Evolutionary conservation across 1,140 invertebrate genomes (phyloP).

Genomic region (Lordiphosa stackelbergi): DNA sequence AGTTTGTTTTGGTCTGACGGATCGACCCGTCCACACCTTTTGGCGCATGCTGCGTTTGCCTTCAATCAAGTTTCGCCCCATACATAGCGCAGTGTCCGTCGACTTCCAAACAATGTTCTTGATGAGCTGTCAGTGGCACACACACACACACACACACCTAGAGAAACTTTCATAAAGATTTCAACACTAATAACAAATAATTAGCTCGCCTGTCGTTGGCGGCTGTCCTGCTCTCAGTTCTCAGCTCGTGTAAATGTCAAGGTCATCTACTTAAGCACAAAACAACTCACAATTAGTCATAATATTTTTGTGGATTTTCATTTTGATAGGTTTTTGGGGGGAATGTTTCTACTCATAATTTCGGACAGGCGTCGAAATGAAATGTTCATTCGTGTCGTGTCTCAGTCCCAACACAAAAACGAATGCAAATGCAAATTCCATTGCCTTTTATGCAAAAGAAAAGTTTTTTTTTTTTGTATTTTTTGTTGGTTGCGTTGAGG

Average conservation of each 20-base stretch:
- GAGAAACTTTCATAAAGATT: conserved; percentile 56
- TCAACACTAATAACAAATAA: conserved; percentile 71
- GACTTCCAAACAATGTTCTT: conserved; percentile 61
- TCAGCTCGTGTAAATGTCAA: no score
- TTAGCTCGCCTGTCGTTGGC: conserved; percentile 51
- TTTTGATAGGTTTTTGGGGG: no score
- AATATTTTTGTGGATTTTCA: no score
- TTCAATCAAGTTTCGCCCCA: conserved; percentile 53
- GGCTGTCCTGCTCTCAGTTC: conserved; percentile 20
- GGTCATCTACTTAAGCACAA: no score
- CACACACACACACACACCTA: conserved; percentile 19
- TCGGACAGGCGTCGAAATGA: no score
- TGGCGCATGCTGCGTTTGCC: conserved; percentile 54
- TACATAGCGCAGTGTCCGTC: conserved; percentile 11
- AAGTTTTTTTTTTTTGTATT: no score
- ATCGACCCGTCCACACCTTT: conserved; percentile 16
- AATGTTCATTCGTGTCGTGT: neutral
- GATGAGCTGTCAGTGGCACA: conserved; percentile 69
- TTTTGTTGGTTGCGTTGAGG: no score
- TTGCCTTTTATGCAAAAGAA: neutral
- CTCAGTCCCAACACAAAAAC: neutral
- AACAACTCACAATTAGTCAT: no score
- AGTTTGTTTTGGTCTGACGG: no score
- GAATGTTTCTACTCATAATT: no score
- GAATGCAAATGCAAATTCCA: neutral